Conservation (phyloP, 2,888 invertebrate genomes). For the Neoitamus cyanurus region DNA sequence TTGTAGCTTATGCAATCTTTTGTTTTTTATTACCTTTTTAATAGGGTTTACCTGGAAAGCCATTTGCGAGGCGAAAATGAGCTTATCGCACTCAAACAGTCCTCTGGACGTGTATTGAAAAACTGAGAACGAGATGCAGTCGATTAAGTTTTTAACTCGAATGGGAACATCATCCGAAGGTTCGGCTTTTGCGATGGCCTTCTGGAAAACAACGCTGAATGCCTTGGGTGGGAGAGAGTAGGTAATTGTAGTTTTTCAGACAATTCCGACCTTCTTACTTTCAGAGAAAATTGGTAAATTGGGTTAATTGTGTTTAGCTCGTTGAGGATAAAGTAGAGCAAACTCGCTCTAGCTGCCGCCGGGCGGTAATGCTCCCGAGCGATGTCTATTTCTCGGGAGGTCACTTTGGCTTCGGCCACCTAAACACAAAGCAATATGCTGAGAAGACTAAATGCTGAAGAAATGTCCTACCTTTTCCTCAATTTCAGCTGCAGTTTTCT, state of each 20-base stretch:
- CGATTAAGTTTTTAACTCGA: conserved; percentile 89
- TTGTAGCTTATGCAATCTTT: not conserved
- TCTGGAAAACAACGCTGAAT: conserved; percentile 97
- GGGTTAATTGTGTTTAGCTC: conserved; percentile 96
- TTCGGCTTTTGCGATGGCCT: conserved; percentile 90
- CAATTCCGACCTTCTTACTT: conserved; percentile 68
- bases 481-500: conserved; percentile 95
- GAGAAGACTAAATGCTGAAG: not conserved
- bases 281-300: conserved; percentile 96
- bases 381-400: conserved; percentile 91
- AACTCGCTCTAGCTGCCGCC: conserved; percentile 91
- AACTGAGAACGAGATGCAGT: conserved; percentile 93
- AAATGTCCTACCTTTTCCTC: conserved; percentile 77
- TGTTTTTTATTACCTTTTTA: not conserved
- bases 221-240: conserved; percentile 71
- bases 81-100: conserved; percentile 94
- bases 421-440: conserved; percentile 54
- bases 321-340: conserved; percentile 94
- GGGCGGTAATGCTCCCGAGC: conserved; percentile 83
- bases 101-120: conserved; percentile 95
- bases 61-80: conserved; percentile 97
- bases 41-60: conserved; percentile 80
- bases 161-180: conserved; percentile 81
- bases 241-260: not conserved
- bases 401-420: conserved; percentile 90